phyloP scores from a whole-genome alignment of 2,797 vertebrate genomes.

The Salarias fasciatus region DNA sequence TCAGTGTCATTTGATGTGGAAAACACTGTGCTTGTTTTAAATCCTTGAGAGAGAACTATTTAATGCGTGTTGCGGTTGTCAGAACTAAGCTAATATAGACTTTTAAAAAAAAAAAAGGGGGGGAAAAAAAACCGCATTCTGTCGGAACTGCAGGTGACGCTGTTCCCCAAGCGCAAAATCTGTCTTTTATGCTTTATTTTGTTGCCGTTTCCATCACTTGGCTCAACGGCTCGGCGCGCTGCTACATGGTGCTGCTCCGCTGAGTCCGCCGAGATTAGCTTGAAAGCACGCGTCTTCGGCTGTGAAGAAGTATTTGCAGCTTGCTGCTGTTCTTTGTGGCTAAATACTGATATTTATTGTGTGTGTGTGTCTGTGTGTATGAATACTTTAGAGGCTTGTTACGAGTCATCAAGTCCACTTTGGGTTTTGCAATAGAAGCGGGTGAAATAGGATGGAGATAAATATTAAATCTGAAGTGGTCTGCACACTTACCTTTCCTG shows the following conservation, averaged over 20 bases:
- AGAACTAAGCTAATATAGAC: slow-evolving; percentile 10
- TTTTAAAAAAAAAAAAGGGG: slow-evolving; percentile 9
- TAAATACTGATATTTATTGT: slow-evolving; percentile 9
- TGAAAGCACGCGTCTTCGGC: slow-evolving; percentile 36
- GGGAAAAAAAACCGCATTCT: slow-evolving; percentile 5
- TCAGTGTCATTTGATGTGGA: neutral
- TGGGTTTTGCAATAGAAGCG: slow-evolving; percentile 5
- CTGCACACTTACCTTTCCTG: neutral
- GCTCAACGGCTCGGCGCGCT: slow-evolving; percentile 45
- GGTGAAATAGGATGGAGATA: slow-evolving; percentile 9
- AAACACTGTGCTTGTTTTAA: slow-evolving; percentile 3
- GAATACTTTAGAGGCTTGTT: slow-evolving; percentile 10
- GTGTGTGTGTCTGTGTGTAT: neutral
- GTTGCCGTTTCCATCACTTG: slow-evolving; percentile 42
- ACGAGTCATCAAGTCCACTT: slow-evolving; percentile 4
- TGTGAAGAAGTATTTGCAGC: slow-evolving; percentile 1
- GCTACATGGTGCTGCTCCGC: slow-evolving; percentile 33
- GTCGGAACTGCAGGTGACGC: slow-evolving; percentile 28
- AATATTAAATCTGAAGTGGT: neutral
- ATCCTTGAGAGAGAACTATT: neutral
- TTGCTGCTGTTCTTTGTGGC: slow-evolving; percentile 1
- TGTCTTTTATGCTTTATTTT: slow-evolving; percentile 50
- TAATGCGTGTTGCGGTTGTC: slow-evolving; percentile 15
- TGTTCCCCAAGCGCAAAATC: slow-evolving; percentile 35
- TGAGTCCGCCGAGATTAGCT: slow-evolving; percentile 52